These are phyloP conservation scores for Polydrusus tereticollis DNA, from an alignment of 2,888 invertebrate species.

Conservation along the genomic window DNA sequence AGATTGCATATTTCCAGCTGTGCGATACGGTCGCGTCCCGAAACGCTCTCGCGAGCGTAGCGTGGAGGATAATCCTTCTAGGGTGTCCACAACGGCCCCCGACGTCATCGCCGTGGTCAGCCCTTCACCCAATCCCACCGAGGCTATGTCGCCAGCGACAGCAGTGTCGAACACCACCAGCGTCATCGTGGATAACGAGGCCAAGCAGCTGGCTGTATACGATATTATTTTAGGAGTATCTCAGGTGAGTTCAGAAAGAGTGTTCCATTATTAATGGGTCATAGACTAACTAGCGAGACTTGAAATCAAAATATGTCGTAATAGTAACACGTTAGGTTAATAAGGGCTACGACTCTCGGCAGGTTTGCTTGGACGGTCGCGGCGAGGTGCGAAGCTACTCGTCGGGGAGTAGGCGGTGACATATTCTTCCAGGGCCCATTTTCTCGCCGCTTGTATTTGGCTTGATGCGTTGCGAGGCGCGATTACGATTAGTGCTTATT, in stretches of 20 bases:
- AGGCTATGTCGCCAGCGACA: conserved; percentile 44
- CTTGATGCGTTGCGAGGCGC: too few species aligned
- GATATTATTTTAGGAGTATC: conserved; percentile 85
- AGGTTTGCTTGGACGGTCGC: too few species aligned
- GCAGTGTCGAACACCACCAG: conserved; percentile 28
- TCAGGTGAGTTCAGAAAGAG: conserved; percentile 58
- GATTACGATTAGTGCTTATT: too few species aligned
- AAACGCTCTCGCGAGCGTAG: conserved; percentile 90
- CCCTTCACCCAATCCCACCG: conserved; percentile 32
- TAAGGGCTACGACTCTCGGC: too few species aligned
- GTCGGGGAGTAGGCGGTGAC: too few species aligned
- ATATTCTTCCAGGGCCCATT: too few species aligned
- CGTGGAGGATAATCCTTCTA: conserved; percentile 66
- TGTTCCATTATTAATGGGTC: too few species aligned
- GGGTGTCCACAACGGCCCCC: conserved; percentile 45
- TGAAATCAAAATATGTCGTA: too few species aligned
- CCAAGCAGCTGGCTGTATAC: conserved; percentile 77
- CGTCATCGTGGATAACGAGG: conserved; percentile 61
- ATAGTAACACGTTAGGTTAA: too few species aligned
- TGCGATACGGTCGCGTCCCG: conserved; percentile 96
- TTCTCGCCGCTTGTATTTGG: too few species aligned
- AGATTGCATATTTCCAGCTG: conserved; percentile 74
- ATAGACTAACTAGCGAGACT: too few species aligned
- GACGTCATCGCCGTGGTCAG: conserved; percentile 45
- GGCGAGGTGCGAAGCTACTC: too few species aligned